Evolutionary conservation across 2,888 invertebrate genomes (phyloP), one percentile per base, ranked within the genome.

Genomic region (Eilema caniola): DNA sequence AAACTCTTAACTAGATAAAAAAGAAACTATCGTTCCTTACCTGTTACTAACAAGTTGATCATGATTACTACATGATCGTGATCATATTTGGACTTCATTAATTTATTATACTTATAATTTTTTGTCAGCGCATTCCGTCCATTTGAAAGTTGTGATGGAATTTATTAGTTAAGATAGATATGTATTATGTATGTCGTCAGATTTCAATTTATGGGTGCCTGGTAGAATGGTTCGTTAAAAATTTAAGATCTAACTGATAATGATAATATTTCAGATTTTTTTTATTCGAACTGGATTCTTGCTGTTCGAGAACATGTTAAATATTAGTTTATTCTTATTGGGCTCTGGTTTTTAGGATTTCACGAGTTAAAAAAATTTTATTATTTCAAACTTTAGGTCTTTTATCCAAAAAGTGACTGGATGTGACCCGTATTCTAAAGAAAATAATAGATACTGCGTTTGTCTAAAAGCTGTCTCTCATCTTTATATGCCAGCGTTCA

Each of bases 21-120:
- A 79, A 79, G 74, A 81, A 79, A 75, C 71, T 72, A 69, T 75
- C 76, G 74, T 71, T 70, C 71, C 71, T 72, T 77, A 70, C 78
- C 70, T 72, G 78, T 77, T 71, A 65, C 65, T 62, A 70, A 73
- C 74, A 66, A 69, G 76, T 77, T 81, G 75, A 81, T 81, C 79
- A 72, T 81, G 75, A 66, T 62, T 67, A 70, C 72, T 53, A 74
- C 70, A 70, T 71, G 64, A 75, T 71, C 78, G 73, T 75, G 78
- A 62, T 80, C 82, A 80, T 80, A 80, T 82, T 80, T 82, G 81
- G 83, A 70, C 47, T 68, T 80, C 81, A 78, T 82, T 80, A 77
- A 0, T 75, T 82, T 70, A 82, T 75, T 75, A 75, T 70, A 25
- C 8, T 62, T 23, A 62, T 70, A 62, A 72, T 72, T 75, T 71